Evolutionary conservation across 2,113 vertebrate genomes (phyloP).

Genomic region (Mastomys natalensis): DNA sequence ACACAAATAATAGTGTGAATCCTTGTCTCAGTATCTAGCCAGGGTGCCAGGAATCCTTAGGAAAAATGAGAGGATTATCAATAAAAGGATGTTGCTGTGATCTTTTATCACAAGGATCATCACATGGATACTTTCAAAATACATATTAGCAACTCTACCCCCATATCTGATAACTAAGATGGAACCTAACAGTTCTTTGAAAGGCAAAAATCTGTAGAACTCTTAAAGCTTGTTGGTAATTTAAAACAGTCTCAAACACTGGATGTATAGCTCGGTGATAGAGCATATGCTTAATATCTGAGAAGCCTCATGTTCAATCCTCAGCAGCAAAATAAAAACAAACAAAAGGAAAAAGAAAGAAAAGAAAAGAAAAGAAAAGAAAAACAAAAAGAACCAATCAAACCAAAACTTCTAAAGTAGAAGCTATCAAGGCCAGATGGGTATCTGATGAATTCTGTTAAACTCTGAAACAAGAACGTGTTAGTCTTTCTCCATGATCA

Average conservation of each 20-base stretch:
- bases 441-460: neutral
- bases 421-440: neutral
- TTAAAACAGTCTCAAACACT: neutral
- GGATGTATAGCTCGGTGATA: neutral
- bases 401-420: neutral
- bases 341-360: neutral
- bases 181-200: slow-evolving; percentile 23
- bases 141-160: neutral
- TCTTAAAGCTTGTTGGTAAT: slow-evolving; percentile 20
- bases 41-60: neutral
- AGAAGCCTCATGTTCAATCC: neutral
- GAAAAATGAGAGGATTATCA: neutral
- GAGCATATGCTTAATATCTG: neutral
- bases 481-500: neutral
- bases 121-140: neutral
- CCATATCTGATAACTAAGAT: neutral
- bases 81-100: neutral
- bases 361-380: neutral
- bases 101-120: neutral
- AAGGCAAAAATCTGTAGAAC: slow-evolving; percentile 1
- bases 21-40: neutral
- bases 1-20: neutral
- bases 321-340: neutral
- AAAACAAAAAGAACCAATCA: neutral
- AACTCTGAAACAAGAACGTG: slow-evolving; percentile 32